These are phyloP conservation scores for Penelope pileata DNA, from an alignment of 2,113 vertebrate species.

Conservation along the genomic window DNA sequence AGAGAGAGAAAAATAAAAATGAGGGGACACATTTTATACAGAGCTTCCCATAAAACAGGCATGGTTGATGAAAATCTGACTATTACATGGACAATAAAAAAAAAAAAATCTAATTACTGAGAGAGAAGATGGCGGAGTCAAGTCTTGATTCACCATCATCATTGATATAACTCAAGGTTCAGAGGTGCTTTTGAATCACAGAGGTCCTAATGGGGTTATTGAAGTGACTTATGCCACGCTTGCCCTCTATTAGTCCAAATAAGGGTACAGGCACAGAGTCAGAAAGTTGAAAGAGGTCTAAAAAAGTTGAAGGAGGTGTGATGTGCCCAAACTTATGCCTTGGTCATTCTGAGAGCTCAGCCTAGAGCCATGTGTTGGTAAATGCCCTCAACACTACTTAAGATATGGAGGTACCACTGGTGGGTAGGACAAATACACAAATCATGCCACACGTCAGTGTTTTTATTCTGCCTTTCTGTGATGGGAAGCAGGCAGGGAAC, in stretches of 20 bases:
- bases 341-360: background rate
- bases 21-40: background rate
- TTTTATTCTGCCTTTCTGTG: background rate
- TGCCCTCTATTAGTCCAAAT: background rate
- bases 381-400: rapidly evolving
- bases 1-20: background rate
- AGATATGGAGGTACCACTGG: background rate
- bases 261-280: background rate
- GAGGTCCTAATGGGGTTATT: background rate
- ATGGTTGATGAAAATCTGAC: background rate
- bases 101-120: background rate
- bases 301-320: background rate
- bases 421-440: background rate
- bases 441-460: rapidly evolving
- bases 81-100: background rate
- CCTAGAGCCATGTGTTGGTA: background rate
- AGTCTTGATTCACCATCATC: background rate
- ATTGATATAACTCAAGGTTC: background rate
- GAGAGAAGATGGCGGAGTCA: background rate
- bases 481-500: background rate
- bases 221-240: background rate
- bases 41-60: background rate
- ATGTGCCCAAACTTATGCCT: background rate
- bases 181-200: background rate
- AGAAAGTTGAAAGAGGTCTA: background rate